Percentiles rank a stretch among this genome's conserved stretches.
phyloP scores from a whole-genome alignment of 2,797 vertebrate species.

The Rhadinocentrus ornatus region DNA sequence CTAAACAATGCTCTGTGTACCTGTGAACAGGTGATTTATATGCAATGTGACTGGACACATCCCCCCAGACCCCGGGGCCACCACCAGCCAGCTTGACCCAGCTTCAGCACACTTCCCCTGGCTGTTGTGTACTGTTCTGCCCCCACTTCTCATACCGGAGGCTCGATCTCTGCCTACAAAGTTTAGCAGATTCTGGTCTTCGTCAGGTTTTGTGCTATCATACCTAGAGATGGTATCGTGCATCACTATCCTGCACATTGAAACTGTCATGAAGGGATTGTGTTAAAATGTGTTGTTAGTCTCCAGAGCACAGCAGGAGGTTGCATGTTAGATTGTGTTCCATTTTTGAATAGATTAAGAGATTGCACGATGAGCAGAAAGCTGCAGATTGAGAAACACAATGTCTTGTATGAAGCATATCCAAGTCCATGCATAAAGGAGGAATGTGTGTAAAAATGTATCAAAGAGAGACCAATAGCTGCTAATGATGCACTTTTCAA shows the following conservation, averaged over 20 bases:
- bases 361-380: conserved; percentile 1
- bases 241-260: too few relatives aligned
- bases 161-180: conserved; percentile 40
- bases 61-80: conserved; percentile 44
- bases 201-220: too few relatives aligned
- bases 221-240: too few relatives aligned
- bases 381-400: conserved; percentile 4
- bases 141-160: conserved; percentile 38
- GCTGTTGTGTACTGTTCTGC: conserved; percentile 31
- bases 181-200: conserved; percentile 14
- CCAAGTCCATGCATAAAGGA: background rate
- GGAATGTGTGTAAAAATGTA: background rate
- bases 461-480: too few relatives aligned
- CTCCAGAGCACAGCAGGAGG: background rate
- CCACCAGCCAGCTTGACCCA: conserved; percentile 47
- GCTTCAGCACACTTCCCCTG: conserved; percentile 53
- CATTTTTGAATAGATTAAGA: background rate
- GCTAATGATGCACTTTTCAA: conserved; percentile 17
- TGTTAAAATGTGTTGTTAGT: background rate
- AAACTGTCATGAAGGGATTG: too few relatives aligned
- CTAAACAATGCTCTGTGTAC: conserved; percentile 60
- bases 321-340: background rate
- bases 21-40: conserved; percentile 73
- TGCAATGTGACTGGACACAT: conserved; percentile 59
- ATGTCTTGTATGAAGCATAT: background rate